Base-by-base conservation (phyloP, 1,140 invertebrate genomes). In the Oreohelix idahoensis region DNA sequence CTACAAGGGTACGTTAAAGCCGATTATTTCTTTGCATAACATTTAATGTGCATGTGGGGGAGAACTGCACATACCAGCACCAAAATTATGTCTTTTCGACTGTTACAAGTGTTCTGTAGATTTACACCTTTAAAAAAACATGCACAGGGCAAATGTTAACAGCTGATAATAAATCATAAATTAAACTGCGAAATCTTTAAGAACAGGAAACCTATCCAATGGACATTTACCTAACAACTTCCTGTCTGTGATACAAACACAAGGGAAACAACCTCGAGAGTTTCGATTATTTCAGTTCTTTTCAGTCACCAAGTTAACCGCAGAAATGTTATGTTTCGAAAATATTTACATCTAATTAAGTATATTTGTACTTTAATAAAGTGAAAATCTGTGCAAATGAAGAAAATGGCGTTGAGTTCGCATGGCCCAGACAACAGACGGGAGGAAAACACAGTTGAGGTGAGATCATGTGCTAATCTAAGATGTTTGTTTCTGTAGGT, bases 391-490 rank as follows among this genome's bases (percentile, higher is more conserved):
- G 23, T 35, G 29, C n/a, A 32, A 74, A 49, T 42, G 71, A 74
- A 74, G 71, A 74, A 49, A 49, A 49, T 74, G 38, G 36, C 29
- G 26, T 74, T 11, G 10, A 49, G 13, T 39, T 49, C 38, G 23
- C 71, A 39, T 74, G 36, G 71, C 38, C 23, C 42, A 0, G 42
- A 74, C 36, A 74, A 49, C 71, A 49, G 42, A 74, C 23, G 38
- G 38, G 42, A 49, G 2, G 71, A 74, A 49, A 42, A 74, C 42
- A 74, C 71, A 74, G 63, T 66, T 32, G 63, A 66, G 63, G 63
- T 66, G 63, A 66, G 63, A n/a, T n/a, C n/a, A n/a, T n/a, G n/a
- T n/a, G n/a, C n/a, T n/a, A n/a, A n/a, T n/a, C n/a, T n/a, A n/a
- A n/a, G n/a, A n/a, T n/a, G n/a, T n/a, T n/a, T n/a, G n/a, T n/a